phyloP scores from a whole-genome alignment of 2,797 vertebrate genomes.

The Erethizon dorsatum region DNA sequence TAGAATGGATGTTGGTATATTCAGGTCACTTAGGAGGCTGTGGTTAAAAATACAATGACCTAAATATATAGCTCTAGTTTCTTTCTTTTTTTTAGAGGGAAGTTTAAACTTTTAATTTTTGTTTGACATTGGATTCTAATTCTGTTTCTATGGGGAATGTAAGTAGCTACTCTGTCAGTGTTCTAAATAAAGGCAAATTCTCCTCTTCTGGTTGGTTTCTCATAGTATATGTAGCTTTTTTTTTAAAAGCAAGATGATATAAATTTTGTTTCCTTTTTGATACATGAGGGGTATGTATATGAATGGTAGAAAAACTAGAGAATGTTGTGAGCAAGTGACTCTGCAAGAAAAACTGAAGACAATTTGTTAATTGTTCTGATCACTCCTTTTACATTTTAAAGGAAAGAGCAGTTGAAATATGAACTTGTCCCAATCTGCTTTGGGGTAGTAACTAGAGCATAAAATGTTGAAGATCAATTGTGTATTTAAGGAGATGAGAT shows the following conservation, averaged over 20 bases:
- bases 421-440: slow-evolving; percentile 70
- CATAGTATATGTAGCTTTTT: not conserved
- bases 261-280: not conserved
- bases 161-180: slow-evolving; percentile 53
- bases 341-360: slow-evolving; percentile 45
- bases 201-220: not conserved
- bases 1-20: slow-evolving; percentile 81
- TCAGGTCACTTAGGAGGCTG: slow-evolving; percentile 85
- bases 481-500: slow-evolving; percentile 82
- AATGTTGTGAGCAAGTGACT: slow-evolving; percentile 16
- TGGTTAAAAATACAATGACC: slow-evolving; percentile 86
- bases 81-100: slow-evolving; percentile 74
- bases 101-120: slow-evolving; percentile 82
- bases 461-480: slow-evolving; percentile 83
- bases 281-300: not conserved
- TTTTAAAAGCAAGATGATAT: not conserved
- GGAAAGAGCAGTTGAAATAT: slow-evolving; percentile 67
- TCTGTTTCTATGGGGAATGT: slow-evolving; percentile 69
- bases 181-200: slow-evolving; percentile 71
- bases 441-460: slow-evolving; percentile 76
- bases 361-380: slow-evolving; percentile 65
- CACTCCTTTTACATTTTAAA: slow-evolving; percentile 68
- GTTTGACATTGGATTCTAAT: slow-evolving; percentile 79
- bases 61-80: slow-evolving; percentile 84
- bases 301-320: slow-evolving; percentile 37